Percentiles rank a stretch among this genome's conserved stretches.
Conservation (phyloP, 2,113 vertebrate species). For the Takifugu flavidus region DNA sequence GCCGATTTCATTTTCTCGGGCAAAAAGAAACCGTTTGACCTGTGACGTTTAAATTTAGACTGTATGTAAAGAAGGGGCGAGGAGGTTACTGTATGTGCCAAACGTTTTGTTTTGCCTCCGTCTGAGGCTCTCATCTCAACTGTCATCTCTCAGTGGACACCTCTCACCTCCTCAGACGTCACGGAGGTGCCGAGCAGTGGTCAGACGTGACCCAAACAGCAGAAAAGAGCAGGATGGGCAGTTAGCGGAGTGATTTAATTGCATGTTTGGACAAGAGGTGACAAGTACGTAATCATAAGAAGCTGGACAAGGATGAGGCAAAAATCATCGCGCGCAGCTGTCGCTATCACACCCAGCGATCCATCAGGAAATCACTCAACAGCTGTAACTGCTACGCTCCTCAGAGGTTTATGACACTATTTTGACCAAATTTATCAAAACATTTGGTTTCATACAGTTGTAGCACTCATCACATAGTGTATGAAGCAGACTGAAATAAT, state of each 20-base stretch:
- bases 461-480: conserved; percentile 8
- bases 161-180: conserved; percentile 33
- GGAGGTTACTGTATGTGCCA: conserved; percentile 39
- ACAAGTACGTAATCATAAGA: conserved; percentile 43
- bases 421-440: no score
- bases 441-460: neutral
- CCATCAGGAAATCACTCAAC: conserved; percentile 32
- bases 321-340: conserved; percentile 23
- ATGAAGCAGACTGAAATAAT: neutral
- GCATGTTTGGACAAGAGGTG: conserved; percentile 50
- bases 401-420: neutral
- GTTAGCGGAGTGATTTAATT: conserved; percentile 26
- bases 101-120: conserved; percentile 64
- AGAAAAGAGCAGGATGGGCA: conserved; percentile 24
- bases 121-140: conserved; percentile 45
- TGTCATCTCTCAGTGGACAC: conserved; percentile 51
- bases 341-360: conserved; percentile 35
- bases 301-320: conserved; percentile 42
- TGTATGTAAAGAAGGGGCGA: conserved; percentile 34
- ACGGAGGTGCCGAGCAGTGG: conserved; percentile 16
- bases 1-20: neutral
- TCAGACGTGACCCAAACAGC: conserved; percentile 12
- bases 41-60: conserved; percentile 31
- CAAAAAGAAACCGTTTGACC: neutral
- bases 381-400: conserved; percentile 2